A percentile compares a stretch with the other conserved stretches of the same genome.
Evolutionary conservation across 2,888 invertebrate species (phyloP).

Genomic region (Arenicola marina): DNA sequence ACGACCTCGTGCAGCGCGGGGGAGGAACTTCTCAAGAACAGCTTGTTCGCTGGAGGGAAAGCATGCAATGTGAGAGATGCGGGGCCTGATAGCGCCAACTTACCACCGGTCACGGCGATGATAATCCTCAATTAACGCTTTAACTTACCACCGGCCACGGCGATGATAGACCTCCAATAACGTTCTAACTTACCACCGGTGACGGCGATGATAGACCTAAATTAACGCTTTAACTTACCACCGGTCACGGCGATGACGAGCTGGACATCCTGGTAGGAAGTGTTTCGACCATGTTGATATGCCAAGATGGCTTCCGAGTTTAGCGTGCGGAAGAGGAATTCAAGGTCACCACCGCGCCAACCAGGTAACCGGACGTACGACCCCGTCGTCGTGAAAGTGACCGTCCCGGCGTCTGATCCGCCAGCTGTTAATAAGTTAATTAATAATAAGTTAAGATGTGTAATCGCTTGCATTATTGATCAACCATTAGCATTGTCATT

Average conservation of each 20-base stretch:
- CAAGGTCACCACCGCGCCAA: neutral
- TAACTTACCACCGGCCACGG: too few relatives aligned
- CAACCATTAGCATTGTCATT: too few relatives aligned
- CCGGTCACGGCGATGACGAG: neutral
- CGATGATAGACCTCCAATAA: too few relatives aligned
- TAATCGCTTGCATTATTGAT: too few relatives aligned
- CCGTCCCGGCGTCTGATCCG: neutral
- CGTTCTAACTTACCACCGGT: neutral
- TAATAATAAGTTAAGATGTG: too few relatives aligned
- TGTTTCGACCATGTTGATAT: slow-evolving; percentile 4
- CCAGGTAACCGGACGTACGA: neutral
- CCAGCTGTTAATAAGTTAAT: too few relatives aligned
- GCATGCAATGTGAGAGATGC: too few relatives aligned
- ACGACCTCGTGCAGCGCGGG: neutral
- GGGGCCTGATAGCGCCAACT: too few relatives aligned
- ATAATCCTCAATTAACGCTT: too few relatives aligned
- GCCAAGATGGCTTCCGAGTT: neutral
- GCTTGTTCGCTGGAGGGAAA: neutral
- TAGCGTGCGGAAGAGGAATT: slow-evolving; percentile 3
- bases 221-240: too few relatives aligned
- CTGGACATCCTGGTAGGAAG: neutral
- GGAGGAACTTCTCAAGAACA: neutral
- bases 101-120: too few relatives aligned
- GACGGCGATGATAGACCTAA: neutral
- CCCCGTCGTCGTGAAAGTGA: neutral